phyloP scores from a whole-genome alignment of 92 coral and sea anemone genomes.

The Porites cylindrica region DNA sequence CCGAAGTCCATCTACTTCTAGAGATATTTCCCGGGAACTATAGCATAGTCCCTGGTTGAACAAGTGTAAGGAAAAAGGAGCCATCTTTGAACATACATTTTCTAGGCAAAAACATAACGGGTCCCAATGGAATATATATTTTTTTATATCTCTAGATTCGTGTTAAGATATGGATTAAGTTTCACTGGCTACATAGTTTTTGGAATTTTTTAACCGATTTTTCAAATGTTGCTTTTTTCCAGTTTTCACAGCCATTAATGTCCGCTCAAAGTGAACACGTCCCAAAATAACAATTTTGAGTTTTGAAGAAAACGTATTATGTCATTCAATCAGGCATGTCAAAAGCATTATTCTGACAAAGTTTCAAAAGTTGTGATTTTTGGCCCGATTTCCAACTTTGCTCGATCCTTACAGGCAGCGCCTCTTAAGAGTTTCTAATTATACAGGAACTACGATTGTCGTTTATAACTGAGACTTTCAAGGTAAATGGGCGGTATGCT shows the following conservation, averaged over 20 bases:
- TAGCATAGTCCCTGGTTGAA: neutral
- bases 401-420: too few species aligned
- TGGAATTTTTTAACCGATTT: neutral
- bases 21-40: constrained; percentile 4
- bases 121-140: constrained; percentile 2
- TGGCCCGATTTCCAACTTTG: too few species aligned
- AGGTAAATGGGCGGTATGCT: too few species aligned
- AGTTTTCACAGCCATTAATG: neutral
- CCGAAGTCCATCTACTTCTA: constrained; percentile 6
- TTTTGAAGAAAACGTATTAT: too few species aligned
- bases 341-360: too few species aligned
- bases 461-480: too few species aligned
- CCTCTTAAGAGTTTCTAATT: too few species aligned
- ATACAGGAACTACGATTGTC: too few species aligned
- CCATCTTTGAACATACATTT: constrained; percentile 20
- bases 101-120: neutral
- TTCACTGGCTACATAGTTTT: neutral
- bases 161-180: constrained; percentile 6
- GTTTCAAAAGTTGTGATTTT: too few species aligned
- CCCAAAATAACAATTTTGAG: too few species aligned
- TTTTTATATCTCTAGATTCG: neutral
- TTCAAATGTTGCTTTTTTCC: neutral
- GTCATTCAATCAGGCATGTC: too few species aligned
- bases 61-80: constrained; percentile 1
- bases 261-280: constrained; percentile 6